Evolutionary conservation across 2,888 invertebrate species (phyloP), one percentile per base, ranked within the genome.

Genomic region (Ornithoptera alexandrae): DNA sequence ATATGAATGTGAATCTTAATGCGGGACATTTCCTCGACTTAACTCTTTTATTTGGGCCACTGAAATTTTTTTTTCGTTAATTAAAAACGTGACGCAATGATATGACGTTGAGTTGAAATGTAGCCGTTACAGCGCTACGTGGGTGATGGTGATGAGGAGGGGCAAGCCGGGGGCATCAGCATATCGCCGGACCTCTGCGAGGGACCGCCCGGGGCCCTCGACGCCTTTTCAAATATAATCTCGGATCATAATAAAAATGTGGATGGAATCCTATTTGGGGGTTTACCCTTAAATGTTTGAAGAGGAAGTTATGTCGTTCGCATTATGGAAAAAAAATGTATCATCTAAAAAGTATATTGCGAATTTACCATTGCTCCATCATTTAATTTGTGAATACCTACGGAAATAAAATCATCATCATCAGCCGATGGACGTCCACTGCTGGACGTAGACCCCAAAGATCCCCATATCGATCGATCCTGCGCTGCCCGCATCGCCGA

Each of bases 221-320:
- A 15, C 53, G 53, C 53, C 53, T 53, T 53, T 53, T 53, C 39
- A 53, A 53, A 53, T 53, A 53, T 53, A 53, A 53, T 53, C 53
- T n/a, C 53, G 53, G 53, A 53, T 53, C 53, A 53, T 53, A 53
- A 53, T 53, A 53, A 53, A 53, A 53, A 53, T 53, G 53, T 53
- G 53, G 53, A 53, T n/a, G n/a, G 18, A 53, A 53, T n/a, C 53
- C 53, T n/a, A n/a, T 53, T 53, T n/a, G 53, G 18, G 53, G 53
- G n/a, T 53, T 53, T 53, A 53, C 53, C 53, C 53, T 6, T 10
- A 17, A 53, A 53, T 53, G 53, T 53, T 53, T 53, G 53, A 39
- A 39, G 39, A 53, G 53, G 53, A 53, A 53, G 53, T n/a, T 53
- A 53, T n/a, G 53, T n/a, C 53, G n/a, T 53, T 18, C 0, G 15